A percentile compares a stretch with the other conserved stretches of the same genome.
These are phyloP conservation scores for Scrobipalpa costella DNA, from an alignment of 2,888 invertebrate species.

Conservation along the genomic window DNA sequence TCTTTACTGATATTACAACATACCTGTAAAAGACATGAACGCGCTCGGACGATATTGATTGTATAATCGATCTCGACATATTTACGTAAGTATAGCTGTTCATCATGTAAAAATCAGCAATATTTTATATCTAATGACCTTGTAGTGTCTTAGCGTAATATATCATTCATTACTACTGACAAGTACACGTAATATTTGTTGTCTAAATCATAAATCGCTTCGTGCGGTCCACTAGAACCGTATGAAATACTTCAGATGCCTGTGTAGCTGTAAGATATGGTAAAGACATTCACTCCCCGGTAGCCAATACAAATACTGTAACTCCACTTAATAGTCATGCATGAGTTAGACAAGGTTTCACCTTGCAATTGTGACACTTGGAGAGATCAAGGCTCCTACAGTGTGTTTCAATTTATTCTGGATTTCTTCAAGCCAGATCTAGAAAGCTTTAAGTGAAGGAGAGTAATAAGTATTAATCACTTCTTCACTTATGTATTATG, in stretches of 20 bases:
- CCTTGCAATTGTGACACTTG: constrained; percentile 23
- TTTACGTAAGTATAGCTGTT: no score
- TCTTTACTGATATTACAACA: constrained; percentile 6
- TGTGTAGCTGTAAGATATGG: neutral
- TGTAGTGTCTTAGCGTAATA: no score
- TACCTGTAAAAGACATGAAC: constrained; percentile 19
- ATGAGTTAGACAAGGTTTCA: constrained; percentile 21
- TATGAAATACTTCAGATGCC: no score
- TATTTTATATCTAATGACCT: no score
- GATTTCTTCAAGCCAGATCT: neutral
- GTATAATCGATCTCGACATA: no score
- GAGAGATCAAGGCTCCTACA: constrained; percentile 14
- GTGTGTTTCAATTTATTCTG: neutral
- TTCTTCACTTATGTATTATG: no score
- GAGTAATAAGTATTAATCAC: no score
- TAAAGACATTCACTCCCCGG: neutral
- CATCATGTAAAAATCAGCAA: no score
- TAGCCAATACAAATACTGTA: constrained; percentile 1
- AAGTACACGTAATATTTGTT: no score
- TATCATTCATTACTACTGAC: no score
- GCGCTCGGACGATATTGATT: neutral
- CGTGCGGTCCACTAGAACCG: no score
- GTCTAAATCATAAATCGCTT: no score
- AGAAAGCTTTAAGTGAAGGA: neutral
- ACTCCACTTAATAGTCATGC: constrained; percentile 17